phyloP scores from a whole-genome alignment of 1,140 invertebrate species.

The Acyrthosiphon pisum region DNA sequence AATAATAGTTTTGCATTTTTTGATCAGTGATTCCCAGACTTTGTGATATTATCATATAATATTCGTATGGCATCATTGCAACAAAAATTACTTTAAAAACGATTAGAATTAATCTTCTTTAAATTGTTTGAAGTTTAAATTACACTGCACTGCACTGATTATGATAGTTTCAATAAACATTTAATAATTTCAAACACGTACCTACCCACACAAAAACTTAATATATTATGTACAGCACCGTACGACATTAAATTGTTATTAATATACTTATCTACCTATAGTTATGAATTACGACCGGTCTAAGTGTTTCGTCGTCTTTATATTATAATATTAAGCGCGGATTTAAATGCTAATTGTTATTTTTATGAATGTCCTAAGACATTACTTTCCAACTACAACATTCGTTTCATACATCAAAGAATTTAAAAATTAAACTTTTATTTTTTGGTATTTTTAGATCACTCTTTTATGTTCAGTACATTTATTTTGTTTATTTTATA shows the following conservation, averaged over 20 bases:
- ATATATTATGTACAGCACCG: neutral
- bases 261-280: neutral
- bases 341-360: neutral
- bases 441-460: neutral
- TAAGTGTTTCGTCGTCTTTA: neutral
- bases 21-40: neutral
- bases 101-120: neutral
- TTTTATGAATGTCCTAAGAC: neutral
- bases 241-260: neutral
- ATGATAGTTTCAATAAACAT: neutral
- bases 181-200: neutral
- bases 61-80: neutral
- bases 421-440: neutral
- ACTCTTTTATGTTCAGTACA: neutral
- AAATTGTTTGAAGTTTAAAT: neutral
- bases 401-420: neutral
- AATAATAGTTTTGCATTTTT: neutral
- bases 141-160: neutral
- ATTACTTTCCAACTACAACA: neutral
- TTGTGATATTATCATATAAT: neutral
- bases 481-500: neutral
- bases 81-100: neutral
- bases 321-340: neutral
- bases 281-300: neutral
- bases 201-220: neutral